Base-by-base conservation (phyloP, 2,888 invertebrate species). In the Leucozona laternaria region DNA sequence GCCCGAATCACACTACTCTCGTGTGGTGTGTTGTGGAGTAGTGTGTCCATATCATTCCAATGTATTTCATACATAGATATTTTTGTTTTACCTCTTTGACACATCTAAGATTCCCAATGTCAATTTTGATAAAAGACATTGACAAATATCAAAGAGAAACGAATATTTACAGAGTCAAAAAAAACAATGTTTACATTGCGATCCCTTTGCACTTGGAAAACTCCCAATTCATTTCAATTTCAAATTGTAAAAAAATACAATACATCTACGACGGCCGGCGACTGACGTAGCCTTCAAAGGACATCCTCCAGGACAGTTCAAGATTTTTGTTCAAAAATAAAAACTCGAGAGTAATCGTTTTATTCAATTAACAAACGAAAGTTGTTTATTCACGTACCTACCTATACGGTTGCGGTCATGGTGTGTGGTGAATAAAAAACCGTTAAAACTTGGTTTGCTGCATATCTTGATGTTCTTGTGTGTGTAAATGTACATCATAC, bases 291-390 rank as follows among this genome's bases (percentile, higher is more conserved):
- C 22, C 15, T 55, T 60, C 43, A 43, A 71, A 62, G 45, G 28
- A 40, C 55, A 58, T 77, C 45, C 64, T 31, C 31, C 31, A 45
- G 48, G 40, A 55, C 34, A 53, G 34, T 53, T 78, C 50, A 77
- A 82, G 77, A 72, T 58, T 64, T 55, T 79, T 82, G 73, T 73
- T 20, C 4, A 79, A 70, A 72, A 80, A 72, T 60, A 77, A 86
- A 87, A 82, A 68, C 76, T 71, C 80, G 70, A 72, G 76, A 83
- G 66, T 88, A 84, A 88, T 83, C 89, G 84, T 75, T 89, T 88
- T 87, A 89, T 89, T 88, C 88, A 89, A 89, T 89, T 89, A 89
- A 89, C 85, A 80, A 81, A 79, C 85, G 88, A 73, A 86, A 79
- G 84, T 86, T 77, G 80, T 80, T 73, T 79, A 62, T 68, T 64